Evolutionary conservation across 2,113 vertebrate species (phyloP).

Genomic region (Miniopterus natalensis): DNA sequence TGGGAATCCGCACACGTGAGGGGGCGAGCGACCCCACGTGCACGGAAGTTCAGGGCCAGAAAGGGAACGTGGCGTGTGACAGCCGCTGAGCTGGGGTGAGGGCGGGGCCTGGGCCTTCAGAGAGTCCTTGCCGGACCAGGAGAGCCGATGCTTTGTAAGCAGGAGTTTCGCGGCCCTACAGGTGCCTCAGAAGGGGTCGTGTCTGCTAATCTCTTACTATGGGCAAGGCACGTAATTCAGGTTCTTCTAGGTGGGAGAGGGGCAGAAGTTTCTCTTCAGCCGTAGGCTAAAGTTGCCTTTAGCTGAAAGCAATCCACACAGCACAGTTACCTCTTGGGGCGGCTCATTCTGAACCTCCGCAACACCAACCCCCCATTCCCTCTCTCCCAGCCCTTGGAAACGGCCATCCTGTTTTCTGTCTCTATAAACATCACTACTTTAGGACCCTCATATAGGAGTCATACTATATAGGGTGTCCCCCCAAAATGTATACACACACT

Average conservation of each 20-base stretch:
- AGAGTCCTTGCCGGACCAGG: neutral
- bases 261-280: neutral
- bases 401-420: neutral
- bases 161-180: neutral
- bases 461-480: too few relatives aligned
- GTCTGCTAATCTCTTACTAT: neutral
- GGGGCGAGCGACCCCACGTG: neutral
- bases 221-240: neutral
- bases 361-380: neutral
- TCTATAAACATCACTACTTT: neutral
- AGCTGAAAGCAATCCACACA: neutral
- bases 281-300: neutral
- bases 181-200: neutral
- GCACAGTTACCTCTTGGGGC: too few relatives aligned
- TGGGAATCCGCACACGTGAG: too few relatives aligned
- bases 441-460: neutral
- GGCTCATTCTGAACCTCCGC: neutral
- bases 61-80: neutral
- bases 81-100: neutral
- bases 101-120: neutral
- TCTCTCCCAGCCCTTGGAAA: rapidly evolving
- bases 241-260: neutral
- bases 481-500: too few relatives aligned
- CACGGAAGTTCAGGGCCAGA: neutral
- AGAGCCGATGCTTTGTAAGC: neutral